A percentile compares a stretch with the other conserved stretches of the same genome.
phyloP scores from a whole-genome alignment of 2,797 vertebrate species.

The Molossus alvarezi region DNA sequence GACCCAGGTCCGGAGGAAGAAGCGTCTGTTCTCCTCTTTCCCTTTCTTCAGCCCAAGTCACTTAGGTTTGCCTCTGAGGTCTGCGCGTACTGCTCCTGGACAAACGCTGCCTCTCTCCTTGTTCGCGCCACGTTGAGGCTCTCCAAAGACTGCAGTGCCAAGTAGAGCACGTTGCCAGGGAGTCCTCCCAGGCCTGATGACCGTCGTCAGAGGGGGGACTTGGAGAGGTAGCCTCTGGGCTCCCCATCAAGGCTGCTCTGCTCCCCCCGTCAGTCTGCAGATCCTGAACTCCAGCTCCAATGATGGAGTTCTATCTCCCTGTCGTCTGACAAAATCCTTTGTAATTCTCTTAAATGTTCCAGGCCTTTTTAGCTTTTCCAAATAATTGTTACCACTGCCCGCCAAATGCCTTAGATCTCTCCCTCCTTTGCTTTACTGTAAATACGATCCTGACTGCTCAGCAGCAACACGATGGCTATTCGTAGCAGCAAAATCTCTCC shows the following conservation, averaged over 20 bases:
- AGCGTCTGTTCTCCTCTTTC: background rate
- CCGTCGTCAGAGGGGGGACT: background rate
- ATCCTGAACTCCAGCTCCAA: constrained; percentile 59
- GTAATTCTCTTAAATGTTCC: constrained; percentile 87
- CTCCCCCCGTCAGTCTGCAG: constrained; percentile 74
- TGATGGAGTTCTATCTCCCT: constrained; percentile 80
- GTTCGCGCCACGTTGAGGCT: constrained; percentile 28
- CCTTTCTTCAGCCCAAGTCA: background rate
- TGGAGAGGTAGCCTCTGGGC: constrained; percentile 19
- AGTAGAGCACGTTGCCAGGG: constrained; percentile 71
- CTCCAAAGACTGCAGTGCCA: constrained; percentile 60
- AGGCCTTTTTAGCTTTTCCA: constrained; percentile 85
- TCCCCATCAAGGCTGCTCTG: constrained; percentile 71
- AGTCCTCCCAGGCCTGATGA: constrained; percentile 70
- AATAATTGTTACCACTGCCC: constrained; percentile 86
- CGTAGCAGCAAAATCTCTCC: constrained; percentile 69
- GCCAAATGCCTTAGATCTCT: constrained; percentile 82
- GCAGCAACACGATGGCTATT: constrained; percentile 68
- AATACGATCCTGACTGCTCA: constrained; percentile 81
- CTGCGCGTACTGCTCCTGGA: constrained; percentile 46
- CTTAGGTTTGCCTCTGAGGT: background rate
- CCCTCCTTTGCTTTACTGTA: constrained; percentile 73
- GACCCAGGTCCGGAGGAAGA: background rate
- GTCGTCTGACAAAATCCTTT: constrained; percentile 86
- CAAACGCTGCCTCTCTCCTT: rapidly evolving